Evolutionary conservation across 2,113 vertebrate species (phyloP), one percentile per base, ranked within the genome.

Genomic region (Labeo catla): DNA sequence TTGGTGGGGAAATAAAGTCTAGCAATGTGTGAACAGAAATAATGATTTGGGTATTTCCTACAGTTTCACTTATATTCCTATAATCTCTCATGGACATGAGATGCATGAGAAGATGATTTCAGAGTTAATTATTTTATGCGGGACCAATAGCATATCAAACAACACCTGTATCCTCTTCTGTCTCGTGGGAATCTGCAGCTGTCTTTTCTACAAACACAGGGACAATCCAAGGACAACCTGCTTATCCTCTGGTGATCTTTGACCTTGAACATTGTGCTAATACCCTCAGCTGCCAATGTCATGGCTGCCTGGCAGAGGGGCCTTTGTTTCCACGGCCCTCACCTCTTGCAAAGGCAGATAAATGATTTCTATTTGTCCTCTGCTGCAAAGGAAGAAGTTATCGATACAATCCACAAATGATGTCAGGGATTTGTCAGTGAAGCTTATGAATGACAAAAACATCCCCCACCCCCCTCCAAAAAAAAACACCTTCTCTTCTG

Each of bases 401-500:
- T 98, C 95, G 95, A 98, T 98, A 97, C 96, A 94, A 97, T 95
- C 97, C 93, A 90, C 93, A 96, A 96, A 97, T 97, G 96, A 97
- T 97, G 97, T 97, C 96, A 97, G 97, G 97, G 96, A 98, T 98
- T 99, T 98, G 96, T 97, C 96, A 96, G 96, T 93, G 93, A 94
- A 95, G 96, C 97, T 97, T 97, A 97, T 96, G 97, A 98, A 98
- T 98, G 97, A 98, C 96, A 98, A 97, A 98, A 97, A 91, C 93
- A 93, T 90, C 91, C 92, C 93, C 89, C 88, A 81, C 89, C 91
- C 88, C 88, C 83, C 74, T 85, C 87, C 88, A 76, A 84, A 54
- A 39, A 93, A 84, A 88, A 93, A 90, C 92, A 95, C 96, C 96
- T 96, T 96, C 93, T 95, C 90, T 89, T 91, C 89, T 92, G 95